These are phyloP conservation scores for Cariama cristata DNA, from an alignment of 2,113 vertebrate species.

Conservation along the genomic window DNA sequence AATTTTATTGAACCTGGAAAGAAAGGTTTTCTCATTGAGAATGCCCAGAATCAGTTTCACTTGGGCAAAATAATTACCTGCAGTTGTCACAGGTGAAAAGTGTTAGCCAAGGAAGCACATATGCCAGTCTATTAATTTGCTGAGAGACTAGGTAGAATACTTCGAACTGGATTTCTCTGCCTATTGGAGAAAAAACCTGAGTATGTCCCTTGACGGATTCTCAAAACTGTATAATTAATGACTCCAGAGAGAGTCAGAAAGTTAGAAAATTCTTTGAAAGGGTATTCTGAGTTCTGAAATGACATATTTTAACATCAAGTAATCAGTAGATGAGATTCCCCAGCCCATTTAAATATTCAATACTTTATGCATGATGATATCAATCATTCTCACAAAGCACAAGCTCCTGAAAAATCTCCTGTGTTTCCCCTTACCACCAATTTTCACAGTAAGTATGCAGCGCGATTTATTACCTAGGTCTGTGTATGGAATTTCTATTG, in stretches of 20 bases:
- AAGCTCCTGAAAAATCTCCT: not conserved
- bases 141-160: slow-evolving; percentile 37
- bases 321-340: slow-evolving; percentile 55
- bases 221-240: slow-evolving; percentile 68
- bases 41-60: slow-evolving; percentile 67
- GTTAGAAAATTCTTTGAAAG: slow-evolving; percentile 66
- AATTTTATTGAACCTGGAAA: slow-evolving; percentile 68
- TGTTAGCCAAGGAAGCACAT: slow-evolving; percentile 55
- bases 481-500: slow-evolving; percentile 19
- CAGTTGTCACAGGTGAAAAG: slow-evolving; percentile 66
- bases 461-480: not conserved
- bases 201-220: slow-evolving; percentile 26
- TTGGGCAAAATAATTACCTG: slow-evolving; percentile 69
- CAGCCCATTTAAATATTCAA: slow-evolving; percentile 58
- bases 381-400: slow-evolving; percentile 16
- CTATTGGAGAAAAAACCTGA: not conserved
- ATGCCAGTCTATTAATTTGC: slow-evolving; percentile 47
- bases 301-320: slow-evolving; percentile 53
- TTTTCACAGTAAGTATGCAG: slow-evolving; percentile 22
- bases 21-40: slow-evolving; percentile 61
- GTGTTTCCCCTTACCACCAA: slow-evolving; percentile 4
- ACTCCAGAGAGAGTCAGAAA: slow-evolving; percentile 66
- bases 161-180: slow-evolving; percentile 49
- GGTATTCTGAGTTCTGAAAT: slow-evolving; percentile 59
- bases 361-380: slow-evolving; percentile 17